Base-by-base conservation (phyloP, 2,797 vertebrate genomes). In the Phataginus tetradactyla region DNA sequence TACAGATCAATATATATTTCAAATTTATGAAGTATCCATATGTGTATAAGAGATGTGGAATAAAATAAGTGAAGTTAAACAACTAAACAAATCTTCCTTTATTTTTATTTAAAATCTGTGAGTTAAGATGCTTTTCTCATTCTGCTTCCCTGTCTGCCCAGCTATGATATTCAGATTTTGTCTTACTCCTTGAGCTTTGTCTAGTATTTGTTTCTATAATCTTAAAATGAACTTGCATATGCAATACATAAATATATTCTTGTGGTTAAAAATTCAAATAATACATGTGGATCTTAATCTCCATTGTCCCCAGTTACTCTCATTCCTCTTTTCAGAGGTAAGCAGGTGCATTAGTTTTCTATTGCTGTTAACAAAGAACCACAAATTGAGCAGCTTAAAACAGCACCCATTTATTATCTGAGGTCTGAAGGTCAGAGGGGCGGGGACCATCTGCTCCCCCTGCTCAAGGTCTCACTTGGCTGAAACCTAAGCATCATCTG, bases 1-100 rank as follows among this genome's bases (percentile, higher is more conserved):
- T 93, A 74, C 90, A 92, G 85, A 95, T 74, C 92, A 90, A 88
- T 86, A 92, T 18, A 78, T 86, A 92, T 96, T 91, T 95, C 91
- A 94, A 68, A 75, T 78, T 68, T 88, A 45, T 85, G 51, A 80
- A 95, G 25, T 88, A 63, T 86, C 45, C 51, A 27, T 61, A 66
- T 9, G 21, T 77, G 92, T 79, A 85, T 42, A 55, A 29, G 66
- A 93, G 86, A 78, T 95, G 91, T 79, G 32, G 53, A 88, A 49
- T 13, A 51, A 78, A 93, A 53, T 79, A 59, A 78, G 68, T 45
- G 81, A 80, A 21, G 34, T 32, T 53, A 53, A 87, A 80, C 45
- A 71, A 71, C 59, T 32, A 68, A 88, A 79, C 63, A 78, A 45
- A 89, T 81, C 63, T 86, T 68, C n/a, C 59, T 79, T 2, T 83